Evolutionary conservation across 2,888 invertebrate species (phyloP), one percentile per base, ranked within the genome.

Genomic region (Aphodius sticticus): DNA sequence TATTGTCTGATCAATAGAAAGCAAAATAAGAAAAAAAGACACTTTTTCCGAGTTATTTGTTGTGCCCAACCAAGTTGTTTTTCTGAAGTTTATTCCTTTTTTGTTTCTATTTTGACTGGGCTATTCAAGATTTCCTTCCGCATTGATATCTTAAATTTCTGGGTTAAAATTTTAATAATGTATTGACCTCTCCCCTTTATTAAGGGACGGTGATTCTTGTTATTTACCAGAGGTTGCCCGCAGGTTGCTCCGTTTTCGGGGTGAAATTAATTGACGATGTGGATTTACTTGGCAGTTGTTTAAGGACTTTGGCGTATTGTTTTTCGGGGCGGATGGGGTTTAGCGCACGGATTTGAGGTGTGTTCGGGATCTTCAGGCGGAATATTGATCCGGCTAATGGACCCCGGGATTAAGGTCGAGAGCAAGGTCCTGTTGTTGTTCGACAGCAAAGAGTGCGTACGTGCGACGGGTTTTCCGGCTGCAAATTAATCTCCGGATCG

Each of bases 201-300:
- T 53, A 53, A 53, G 53, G 53, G 7, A 53, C 6, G 12, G 9
- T 53, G 12, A 2, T 53, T 53, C 53, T 53, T 53, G 53, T 53
- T 53, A 53, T 53, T 53, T 53, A 5, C 53, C 53, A 12, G 53
- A 53, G 53, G 53, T 53, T 7, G 53, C 53, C 53, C 53, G 53
- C 9, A 53, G 53, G 53, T 53, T 7, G 53, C 53, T 53, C 12
- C 53, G 12, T 53, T 53, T 53, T 53, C 9, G 3, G 53, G 53
- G 7, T 5, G 12, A 53, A 53, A 53, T 53, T 53, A 53, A 53
- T 53, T 53, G 53, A 53, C 53, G 53, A 53, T 53, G 53, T 5
- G 53, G 53, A 53, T 53, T 53, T 53, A 53, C 53, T 53, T 53
- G 53, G 53, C 53, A 53, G 53, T 53, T 53, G 53, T 53, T 53